Percentiles rank a stretch among this genome's conserved stretches.
Evolutionary conservation across 2,797 vertebrate species (phyloP).

Genomic region (Telmatherina bonti): DNA sequence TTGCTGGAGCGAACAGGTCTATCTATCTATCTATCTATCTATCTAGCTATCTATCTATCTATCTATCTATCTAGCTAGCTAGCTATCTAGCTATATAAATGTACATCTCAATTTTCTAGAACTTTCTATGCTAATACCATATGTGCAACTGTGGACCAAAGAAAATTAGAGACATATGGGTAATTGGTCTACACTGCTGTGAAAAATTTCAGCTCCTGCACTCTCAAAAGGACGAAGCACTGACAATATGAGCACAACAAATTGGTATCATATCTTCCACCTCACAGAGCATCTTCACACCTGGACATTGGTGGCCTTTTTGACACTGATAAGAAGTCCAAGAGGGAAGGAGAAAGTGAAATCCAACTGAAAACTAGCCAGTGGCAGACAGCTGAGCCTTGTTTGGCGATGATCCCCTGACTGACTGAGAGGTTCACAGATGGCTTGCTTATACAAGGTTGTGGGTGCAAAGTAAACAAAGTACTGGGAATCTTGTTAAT

Average conservation of each 20-base stretch:
- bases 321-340: slow-evolving; percentile 74
- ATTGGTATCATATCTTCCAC: slow-evolving; percentile 66
- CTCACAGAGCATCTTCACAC: slow-evolving; percentile 63
- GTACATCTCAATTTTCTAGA: too few relatives aligned
- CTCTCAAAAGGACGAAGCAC: slow-evolving; percentile 29
- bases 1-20: too few relatives aligned
- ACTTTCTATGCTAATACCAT: too few relatives aligned
- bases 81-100: too few relatives aligned
- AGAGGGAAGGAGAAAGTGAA: slow-evolving; percentile 46
- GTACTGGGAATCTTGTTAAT: slow-evolving; percentile 46
- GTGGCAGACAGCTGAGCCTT: slow-evolving; percentile 70
- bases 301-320: slow-evolving; percentile 66
- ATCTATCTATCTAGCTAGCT: too few relatives aligned
- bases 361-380: slow-evolving; percentile 69
- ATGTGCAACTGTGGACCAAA: slow-evolving; percentile 31
- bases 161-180: slow-evolving; percentile 45
- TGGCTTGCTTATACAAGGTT: slow-evolving; percentile 58
- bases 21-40: too few relatives aligned
- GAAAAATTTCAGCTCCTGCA: slow-evolving; percentile 21
- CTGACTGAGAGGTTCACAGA: slow-evolving; percentile 73
- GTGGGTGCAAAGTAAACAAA: slow-evolving; percentile 63
- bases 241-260: slow-evolving; percentile 67
- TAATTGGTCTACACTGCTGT: slow-evolving; percentile 43
- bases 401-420: slow-evolving; percentile 66
- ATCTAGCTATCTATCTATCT: too few relatives aligned